Evolutionary conservation across 2,888 invertebrate species (phyloP).

Genomic region (Herminia tarsipennalis): DNA sequence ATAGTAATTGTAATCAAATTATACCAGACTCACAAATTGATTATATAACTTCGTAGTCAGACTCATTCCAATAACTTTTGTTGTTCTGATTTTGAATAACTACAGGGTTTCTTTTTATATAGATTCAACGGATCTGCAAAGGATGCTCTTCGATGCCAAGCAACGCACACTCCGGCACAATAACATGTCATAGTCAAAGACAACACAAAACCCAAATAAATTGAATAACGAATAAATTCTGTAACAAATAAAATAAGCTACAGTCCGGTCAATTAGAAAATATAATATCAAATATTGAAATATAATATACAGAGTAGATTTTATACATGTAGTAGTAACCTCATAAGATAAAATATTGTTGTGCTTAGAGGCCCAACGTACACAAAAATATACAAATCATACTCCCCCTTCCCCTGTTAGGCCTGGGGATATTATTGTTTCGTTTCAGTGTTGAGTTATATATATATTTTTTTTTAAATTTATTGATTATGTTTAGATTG

Average conservation of each 20-base stretch:
- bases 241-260: slow-evolving; percentile 40
- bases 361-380: no score
- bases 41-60: no score
- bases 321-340: no score
- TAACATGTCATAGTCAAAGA: slow-evolving; percentile 85
- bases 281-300: no score
- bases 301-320: no score
- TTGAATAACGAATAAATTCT: slow-evolving; percentile 85
- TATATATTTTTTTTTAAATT: no score
- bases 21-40: not conserved
- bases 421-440: no score
- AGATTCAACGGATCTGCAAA: slow-evolving; percentile 58
- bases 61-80: slow-evolving; percentile 20
- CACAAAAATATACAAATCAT: no score
- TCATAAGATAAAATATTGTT: no score
- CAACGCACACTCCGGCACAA: slow-evolving; percentile 83
- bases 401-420: no score
- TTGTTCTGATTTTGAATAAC: slow-evolving; percentile 14
- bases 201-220: slow-evolving; percentile 85
- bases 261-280: not conserved
- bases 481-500: no score
- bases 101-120: slow-evolving; percentile 23
- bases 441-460: no score
- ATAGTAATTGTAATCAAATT: not conserved
- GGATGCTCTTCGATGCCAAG: slow-evolving; percentile 70